Conservation (phyloP, 2,113 vertebrate genomes). For the Pelmatolapia mariae region DNA sequence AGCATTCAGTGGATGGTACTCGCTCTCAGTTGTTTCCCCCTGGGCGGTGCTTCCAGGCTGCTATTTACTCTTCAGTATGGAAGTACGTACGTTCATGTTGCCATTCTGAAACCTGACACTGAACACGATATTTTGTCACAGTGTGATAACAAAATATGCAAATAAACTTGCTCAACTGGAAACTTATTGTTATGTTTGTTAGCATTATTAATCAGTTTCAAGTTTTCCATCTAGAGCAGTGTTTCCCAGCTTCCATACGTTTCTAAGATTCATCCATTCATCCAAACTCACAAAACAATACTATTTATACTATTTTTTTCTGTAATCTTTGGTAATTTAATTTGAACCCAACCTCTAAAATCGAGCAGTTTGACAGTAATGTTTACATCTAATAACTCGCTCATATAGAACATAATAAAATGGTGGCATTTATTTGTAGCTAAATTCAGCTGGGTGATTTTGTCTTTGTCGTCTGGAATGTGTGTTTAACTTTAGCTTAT, state of each 20-base stretch:
- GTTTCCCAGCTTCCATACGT: not conserved
- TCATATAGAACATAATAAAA: not conserved
- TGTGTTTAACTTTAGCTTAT: not conserved
- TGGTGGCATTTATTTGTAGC: not conserved
- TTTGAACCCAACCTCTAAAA: not conserved
- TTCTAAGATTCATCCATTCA: not conserved
- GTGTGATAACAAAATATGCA: not conserved
- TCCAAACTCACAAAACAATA: not conserved
- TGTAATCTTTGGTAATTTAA: not conserved
- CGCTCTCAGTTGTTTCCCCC: constrained; percentile 3
- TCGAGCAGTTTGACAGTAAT: not conserved
- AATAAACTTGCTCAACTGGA: not conserved
- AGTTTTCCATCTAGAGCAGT: not conserved
- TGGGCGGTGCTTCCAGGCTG: not conserved
- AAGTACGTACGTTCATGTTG: not conserved
- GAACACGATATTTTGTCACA: not conserved
- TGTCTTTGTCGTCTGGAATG: not conserved
- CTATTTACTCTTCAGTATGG: not conserved
- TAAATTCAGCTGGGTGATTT: not conserved
- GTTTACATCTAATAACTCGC: not conserved
- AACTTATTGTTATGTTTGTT: not conserved
- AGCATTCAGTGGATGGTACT: constrained; percentile 10
- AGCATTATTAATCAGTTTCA: not conserved
- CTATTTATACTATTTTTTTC: not conserved
- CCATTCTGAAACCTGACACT: not conserved